Evolutionary conservation across 1,140 invertebrate genomes (phyloP).

Genomic region (Araneus ventricosus): DNA sequence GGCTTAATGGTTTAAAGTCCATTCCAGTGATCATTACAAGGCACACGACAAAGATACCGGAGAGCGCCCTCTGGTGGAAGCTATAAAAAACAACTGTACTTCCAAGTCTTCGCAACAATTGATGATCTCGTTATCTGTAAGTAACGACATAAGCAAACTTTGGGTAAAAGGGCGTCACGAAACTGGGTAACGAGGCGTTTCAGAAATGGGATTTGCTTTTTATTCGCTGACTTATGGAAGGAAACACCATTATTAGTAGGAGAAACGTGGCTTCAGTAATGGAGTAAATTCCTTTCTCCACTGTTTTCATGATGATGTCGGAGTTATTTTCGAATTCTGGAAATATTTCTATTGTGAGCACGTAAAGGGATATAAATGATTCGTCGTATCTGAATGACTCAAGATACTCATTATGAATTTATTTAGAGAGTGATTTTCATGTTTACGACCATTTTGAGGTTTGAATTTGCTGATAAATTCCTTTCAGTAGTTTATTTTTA

Average conservation of each 20-base stretch:
- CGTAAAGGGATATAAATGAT: too few relatives aligned
- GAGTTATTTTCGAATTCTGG: too few relatives aligned
- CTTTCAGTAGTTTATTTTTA: too few relatives aligned
- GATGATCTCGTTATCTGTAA: conserved; percentile 21
- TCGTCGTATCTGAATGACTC: too few relatives aligned
- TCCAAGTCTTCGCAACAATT: background rate
- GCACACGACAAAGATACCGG: background rate
- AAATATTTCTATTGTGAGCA: too few relatives aligned
- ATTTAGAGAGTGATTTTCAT: too few relatives aligned
- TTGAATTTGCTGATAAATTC: too few relatives aligned
- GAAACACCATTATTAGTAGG: background rate
- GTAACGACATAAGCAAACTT: conserved; percentile 2
- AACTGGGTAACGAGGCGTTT: background rate
- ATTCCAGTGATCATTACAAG: background rate
- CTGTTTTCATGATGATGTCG: too few relatives aligned
- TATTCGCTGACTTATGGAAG: background rate
- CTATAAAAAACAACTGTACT: background rate
- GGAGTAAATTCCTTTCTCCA: too few relatives aligned
- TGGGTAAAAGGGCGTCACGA: background rate
- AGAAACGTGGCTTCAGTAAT: too few relatives aligned
- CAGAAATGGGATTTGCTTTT: background rate
- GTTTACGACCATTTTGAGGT: too few relatives aligned
- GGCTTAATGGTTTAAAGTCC: background rate
- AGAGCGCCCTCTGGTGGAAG: background rate
- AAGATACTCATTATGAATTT: too few relatives aligned